A percentile compares a stretch with the other conserved stretches of the same genome.
phyloP scores from a whole-genome alignment of 2,113 vertebrate genomes.

The Lepisosteus osseus region DNA sequence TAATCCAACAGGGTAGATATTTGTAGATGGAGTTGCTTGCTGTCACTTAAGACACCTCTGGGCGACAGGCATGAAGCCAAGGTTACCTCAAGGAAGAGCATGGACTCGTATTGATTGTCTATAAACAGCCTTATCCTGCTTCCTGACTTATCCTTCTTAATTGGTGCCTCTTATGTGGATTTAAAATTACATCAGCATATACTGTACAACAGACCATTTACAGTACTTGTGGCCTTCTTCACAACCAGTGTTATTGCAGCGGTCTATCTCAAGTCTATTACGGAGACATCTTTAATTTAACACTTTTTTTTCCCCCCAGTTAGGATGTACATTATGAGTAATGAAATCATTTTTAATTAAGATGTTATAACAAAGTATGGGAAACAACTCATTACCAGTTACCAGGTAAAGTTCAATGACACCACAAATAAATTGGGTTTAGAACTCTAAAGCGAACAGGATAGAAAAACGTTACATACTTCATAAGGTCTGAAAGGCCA shows the following conservation, averaged over 20 bases:
- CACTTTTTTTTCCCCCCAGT: not conserved
- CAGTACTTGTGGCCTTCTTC: not conserved
- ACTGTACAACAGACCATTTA: conserved; percentile 21
- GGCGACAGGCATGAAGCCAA: conserved; percentile 21
- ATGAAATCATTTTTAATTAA: not conserved
- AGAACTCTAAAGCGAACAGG: not conserved
- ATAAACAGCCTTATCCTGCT: conserved; percentile 60
- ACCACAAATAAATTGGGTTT: not conserved
- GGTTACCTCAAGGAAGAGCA: conserved; percentile 45
- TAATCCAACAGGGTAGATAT: not conserved
- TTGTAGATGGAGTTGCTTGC: conserved; percentile 1
- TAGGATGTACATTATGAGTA: not conserved
- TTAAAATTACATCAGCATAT: conserved; percentile 18
- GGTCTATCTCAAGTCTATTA: conserved; percentile 5
- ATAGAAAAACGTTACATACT: not conserved
- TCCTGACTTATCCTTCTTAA: conserved; percentile 57
- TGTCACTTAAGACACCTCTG: conserved; percentile 20
- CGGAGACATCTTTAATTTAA: not conserved
- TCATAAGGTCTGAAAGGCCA: not conserved
- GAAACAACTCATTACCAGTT: not conserved
- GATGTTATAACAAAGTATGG: not conserved
- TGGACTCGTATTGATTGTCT: conserved; percentile 54
- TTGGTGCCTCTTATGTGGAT: conserved; percentile 48
- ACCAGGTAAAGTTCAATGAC: not conserved
- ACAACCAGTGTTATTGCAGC: conserved; percentile 26